Percentiles rank a stretch among this genome's conserved stretches.
phyloP scores from a whole-genome alignment of 2,797 vertebrate genomes.

The Arctocebus calabarensis region DNA sequence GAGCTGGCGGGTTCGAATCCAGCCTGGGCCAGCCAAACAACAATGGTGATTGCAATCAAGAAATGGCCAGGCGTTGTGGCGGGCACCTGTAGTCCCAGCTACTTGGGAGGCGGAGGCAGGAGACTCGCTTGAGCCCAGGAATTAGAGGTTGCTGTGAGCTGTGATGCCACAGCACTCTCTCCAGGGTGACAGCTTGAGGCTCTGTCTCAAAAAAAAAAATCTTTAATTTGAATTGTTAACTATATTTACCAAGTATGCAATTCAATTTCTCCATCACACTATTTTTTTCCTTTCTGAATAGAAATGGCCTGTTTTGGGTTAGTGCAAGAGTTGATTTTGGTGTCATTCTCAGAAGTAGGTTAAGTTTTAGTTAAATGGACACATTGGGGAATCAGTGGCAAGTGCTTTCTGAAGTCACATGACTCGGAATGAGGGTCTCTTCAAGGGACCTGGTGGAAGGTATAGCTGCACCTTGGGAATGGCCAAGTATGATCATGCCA shows the following conservation, averaged over 20 bases:
- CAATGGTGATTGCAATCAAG: no score
- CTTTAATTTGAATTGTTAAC: neutral
- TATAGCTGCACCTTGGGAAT: neutral
- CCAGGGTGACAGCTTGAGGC: no score
- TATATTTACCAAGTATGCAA: slow-evolving; percentile 8
- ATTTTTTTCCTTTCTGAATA: slow-evolving; percentile 33
- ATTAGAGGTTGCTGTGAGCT: no score
- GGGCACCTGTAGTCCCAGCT: no score
- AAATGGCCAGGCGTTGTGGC: no score
- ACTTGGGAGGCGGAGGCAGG: no score
- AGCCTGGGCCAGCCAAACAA: no score
- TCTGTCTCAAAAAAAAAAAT: no score
- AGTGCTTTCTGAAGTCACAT: neutral
- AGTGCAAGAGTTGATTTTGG: neutral
- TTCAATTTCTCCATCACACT: neutral
- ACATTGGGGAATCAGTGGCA: neutral
- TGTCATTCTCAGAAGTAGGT: neutral
- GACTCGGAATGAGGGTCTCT: neutral
- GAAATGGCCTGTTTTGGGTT: neutral
- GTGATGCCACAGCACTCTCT: no score
- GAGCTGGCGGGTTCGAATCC: no score
- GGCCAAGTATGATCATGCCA: no score
- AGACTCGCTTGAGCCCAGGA: no score
- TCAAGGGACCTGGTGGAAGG: neutral
- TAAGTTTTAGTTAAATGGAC: neutral